Evolutionary conservation across 2,113 vertebrate species (phyloP), one percentile per base, ranked within the genome.

Genomic region (Calyptomena viridis): DNA sequence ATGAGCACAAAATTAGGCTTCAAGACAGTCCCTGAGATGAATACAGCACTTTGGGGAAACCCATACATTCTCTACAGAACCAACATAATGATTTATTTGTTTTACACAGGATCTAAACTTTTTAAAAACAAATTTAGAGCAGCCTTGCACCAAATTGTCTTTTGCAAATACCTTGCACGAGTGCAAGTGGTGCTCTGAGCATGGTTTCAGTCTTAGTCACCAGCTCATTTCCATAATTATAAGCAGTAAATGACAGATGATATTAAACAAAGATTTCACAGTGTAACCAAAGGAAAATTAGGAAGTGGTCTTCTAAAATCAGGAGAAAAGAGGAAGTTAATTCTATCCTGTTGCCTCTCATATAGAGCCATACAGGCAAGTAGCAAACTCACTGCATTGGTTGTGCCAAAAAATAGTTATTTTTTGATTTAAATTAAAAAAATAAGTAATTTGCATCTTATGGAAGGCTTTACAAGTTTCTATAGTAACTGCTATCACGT

Each of bases 401-500:
- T 46, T 46, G 47, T 75, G 79, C 76, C 76, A 90, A 94, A 93
- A 95, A 94, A 56, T 27, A 81, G 60, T 39, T 56, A 23, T 1
- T 18, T 76, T 97, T 55, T 49, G 33, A 88, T 82, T 93, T 76
- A 93, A 79, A 73, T 71, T 73, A 79, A 68, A 89, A 47, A 93
- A 92, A 88, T 58, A 93, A 80, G 72, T 39, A 75, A 95, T 82
- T 87, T 95, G 56, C 69, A 93, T 96, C 84, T 90, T 56, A 82
- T 39, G 85, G 90, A 78, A 89, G 96, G 83, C 74, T 94, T 95
- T 75, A 62, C 89, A 86, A 96, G 93, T 96, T 97, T 91, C 96
- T 95, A 97, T 87, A 95, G 96, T 89, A 96, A 97, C 94, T 93
- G 92, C 67, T 95, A 56, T 82, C 60, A 56, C 7, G n/a, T 92